These are phyloP conservation scores for Noctua fimbriata DNA, from an alignment of 2,888 invertebrate genomes.

Conservation along the genomic window DNA sequence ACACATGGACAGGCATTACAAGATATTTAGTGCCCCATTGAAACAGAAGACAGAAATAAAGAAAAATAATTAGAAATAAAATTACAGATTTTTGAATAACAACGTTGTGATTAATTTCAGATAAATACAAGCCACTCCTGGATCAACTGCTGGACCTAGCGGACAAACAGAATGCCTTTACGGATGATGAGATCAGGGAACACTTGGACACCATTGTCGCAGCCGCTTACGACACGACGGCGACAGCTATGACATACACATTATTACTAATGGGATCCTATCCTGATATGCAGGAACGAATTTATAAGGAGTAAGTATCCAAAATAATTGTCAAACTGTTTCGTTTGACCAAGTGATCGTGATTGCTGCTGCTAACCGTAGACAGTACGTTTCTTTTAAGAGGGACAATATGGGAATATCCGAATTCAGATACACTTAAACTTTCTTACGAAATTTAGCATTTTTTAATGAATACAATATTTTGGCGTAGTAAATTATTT, in stretches of 20 bases:
- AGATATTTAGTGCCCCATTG: not conserved
- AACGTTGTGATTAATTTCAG: constrained; percentile 19
- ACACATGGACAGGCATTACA: not conserved
- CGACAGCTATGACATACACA: constrained; percentile 10
- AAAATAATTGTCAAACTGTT: not conserved
- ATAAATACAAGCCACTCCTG: constrained; percentile 41
- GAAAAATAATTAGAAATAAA: not conserved
- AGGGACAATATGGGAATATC: not conserved
- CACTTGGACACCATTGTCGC: constrained; percentile 49
- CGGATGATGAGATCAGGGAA: constrained; percentile 42
- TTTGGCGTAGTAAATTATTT: not conserved
- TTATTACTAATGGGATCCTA: constrained; percentile 38
- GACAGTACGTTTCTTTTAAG: not conserved
- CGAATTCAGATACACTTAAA: not conserved
- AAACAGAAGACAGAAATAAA: not conserved
- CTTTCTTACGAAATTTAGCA: not conserved
- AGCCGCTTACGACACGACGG: constrained; percentile 42
- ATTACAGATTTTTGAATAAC: not conserved
- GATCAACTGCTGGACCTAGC: constrained; percentile 41
- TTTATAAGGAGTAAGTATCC: constrained; percentile 55
- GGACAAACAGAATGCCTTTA: constrained; percentile 13
- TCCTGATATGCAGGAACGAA: constrained; percentile 36
- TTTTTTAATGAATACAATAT: not conserved
- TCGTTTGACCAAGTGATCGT: not conserved
- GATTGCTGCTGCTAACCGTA: not conserved